phyloP scores from a whole-genome alignment of 1,140 invertebrate genomes.

The Phymastichus coffea region DNA sequence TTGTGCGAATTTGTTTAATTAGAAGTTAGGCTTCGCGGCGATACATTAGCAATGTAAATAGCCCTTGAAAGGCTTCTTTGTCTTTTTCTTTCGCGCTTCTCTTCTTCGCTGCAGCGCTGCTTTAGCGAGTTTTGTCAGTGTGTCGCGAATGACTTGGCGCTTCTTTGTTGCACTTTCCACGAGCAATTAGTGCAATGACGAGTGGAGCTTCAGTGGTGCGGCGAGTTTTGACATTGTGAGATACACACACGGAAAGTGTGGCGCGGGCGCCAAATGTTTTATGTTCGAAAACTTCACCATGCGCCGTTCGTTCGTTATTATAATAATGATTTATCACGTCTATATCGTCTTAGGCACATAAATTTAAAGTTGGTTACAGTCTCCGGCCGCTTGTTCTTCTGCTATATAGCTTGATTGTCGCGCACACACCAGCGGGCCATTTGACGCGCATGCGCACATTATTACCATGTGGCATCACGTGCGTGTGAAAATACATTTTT shows the following conservation, averaged over 20 bases:
- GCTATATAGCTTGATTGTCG: constrained; percentile 27
- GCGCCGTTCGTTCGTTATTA: constrained; percentile 41
- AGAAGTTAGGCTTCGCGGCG: constrained; percentile 55
- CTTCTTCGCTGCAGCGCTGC: no score
- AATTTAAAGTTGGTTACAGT: constrained; percentile 50
- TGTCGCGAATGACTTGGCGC: no score
- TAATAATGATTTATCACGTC: constrained; percentile 52
- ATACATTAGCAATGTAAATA: constrained; percentile 58
- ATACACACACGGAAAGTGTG: no score
- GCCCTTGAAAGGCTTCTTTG: constrained; percentile 23
- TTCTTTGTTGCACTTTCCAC: no score
- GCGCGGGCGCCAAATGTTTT: no score
- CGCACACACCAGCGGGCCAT: not conserved
- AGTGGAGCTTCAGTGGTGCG: no score
- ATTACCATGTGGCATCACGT: constrained; percentile 12
- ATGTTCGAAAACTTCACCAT: constrained; percentile 19
- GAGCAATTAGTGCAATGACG: no score
- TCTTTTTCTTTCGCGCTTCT: constrained; percentile 7
- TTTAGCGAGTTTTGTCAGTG: no score
- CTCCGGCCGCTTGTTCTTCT: no score
- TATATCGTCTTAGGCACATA: constrained; percentile 51
- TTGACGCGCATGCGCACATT: not conserved
- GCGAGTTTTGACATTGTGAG: no score
- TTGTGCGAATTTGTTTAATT: constrained; percentile 59
- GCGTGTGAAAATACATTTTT: constrained; percentile 17